phyloP scores from a whole-genome alignment of 1,140 invertebrate genomes.

The Psix sp. region DNA sequence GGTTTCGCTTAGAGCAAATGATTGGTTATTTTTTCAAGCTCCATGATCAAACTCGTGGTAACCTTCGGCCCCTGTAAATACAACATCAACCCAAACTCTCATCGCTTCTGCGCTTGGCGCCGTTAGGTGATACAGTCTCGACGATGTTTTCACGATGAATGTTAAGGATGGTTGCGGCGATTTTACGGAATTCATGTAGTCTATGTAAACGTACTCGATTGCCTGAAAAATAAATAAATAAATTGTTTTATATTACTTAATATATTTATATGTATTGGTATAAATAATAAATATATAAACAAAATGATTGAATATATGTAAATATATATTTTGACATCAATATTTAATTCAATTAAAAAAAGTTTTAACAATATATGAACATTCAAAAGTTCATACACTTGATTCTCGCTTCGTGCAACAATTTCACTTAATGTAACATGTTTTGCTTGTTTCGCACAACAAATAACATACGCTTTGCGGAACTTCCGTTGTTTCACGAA shows the following conservation, averaged over 20 bases:
- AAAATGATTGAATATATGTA: neutral
- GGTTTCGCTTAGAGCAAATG: no score
- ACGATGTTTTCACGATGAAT: constrained; percentile 97
- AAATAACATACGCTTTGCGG: no score
- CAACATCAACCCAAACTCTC: constrained; percentile 98
- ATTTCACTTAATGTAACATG: no score
- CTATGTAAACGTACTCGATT: constrained; percentile 97
- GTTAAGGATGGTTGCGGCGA: constrained; percentile 93
- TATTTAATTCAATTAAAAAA: no score
- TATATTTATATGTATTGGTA: neutral
- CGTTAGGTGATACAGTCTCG: constrained; percentile 92
- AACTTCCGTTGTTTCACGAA: no score
- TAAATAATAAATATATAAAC: constrained; percentile 9
- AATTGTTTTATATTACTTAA: constrained; percentile 5
- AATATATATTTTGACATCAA: no score
- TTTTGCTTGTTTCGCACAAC: no score
- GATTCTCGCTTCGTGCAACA: no score
- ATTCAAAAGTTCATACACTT: no score
- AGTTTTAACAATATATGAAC: no score
- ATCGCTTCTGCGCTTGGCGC: constrained; percentile 95
- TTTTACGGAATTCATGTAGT: constrained; percentile 94
- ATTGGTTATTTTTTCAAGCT: constrained; percentile 56
- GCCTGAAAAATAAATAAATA: constrained; percentile 79
- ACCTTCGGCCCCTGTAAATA: constrained; percentile 93
- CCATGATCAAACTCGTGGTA: constrained; percentile 84